A percentile compares a stretch with the other conserved stretches of the same genome.
Evolutionary conservation across 1,140 invertebrate species (phyloP).

Genomic region (Plutomurus gul): DNA sequence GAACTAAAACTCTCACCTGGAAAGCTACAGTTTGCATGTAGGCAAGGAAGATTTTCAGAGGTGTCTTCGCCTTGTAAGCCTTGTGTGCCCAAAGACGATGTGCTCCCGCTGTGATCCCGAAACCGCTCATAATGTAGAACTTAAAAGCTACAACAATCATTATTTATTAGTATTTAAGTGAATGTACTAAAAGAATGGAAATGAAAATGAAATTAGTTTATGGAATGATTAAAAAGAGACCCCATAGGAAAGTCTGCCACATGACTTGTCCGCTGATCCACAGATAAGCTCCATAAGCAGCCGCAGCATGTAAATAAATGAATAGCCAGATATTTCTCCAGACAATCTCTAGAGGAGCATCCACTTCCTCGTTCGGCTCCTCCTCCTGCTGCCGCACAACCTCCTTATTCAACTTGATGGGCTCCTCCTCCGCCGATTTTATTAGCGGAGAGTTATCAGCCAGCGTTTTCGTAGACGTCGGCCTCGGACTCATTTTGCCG

Average conservation of each 20-base stretch:
- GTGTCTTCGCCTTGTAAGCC: constrained; percentile 66
- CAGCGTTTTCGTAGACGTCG: constrained; percentile 42
- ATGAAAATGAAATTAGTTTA: neutral
- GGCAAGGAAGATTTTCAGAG: constrained; percentile 62
- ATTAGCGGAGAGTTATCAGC: constrained; percentile 34
- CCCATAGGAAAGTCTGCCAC: constrained; percentile 72
- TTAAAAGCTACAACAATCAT: constrained; percentile 41
- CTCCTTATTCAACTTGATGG: constrained; percentile 18
- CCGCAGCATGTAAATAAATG: constrained; percentile 78
- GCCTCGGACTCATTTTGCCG: constrained; percentile 41
- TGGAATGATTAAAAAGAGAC: constrained; percentile 64
- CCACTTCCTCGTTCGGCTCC: neutral
- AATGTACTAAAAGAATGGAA: neutral
- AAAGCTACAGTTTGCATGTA: constrained; percentile 63
- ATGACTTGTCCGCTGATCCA: constrained; percentile 64
- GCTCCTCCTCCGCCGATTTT: constrained; percentile 5
- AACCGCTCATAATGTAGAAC: constrained; percentile 58
- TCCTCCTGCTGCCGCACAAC: neutral
- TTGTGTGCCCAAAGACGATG: constrained; percentile 69
- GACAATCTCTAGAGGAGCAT: constrained; percentile 67
- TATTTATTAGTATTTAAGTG: neutral
- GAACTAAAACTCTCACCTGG: constrained; percentile 60
- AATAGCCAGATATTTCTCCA: constrained; percentile 93
- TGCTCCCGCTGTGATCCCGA: constrained; percentile 65
- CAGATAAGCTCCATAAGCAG: constrained; percentile 82